phyloP scores from a whole-genome alignment of 2,113 vertebrate species.

The Phocoena phocoena region DNA sequence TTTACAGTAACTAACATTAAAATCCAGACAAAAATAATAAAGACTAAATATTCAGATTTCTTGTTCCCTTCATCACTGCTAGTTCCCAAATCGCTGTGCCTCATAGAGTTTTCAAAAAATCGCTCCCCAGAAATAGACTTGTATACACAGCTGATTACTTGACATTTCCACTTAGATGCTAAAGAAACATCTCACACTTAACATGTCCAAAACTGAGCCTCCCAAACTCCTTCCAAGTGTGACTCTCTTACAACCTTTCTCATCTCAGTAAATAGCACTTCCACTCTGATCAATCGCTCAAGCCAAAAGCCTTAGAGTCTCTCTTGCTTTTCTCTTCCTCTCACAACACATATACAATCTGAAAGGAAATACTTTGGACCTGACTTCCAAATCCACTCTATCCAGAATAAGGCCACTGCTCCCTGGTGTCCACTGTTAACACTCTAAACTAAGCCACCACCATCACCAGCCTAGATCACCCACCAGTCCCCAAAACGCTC shows the following conservation, averaged over 20 bases:
- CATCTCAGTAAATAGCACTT: neutral
- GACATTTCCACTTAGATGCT: neutral
- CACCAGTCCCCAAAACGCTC: neutral
- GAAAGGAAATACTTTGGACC: neutral
- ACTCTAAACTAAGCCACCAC: neutral
- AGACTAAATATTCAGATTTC: neutral
- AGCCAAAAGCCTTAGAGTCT: neutral
- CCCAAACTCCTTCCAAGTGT: neutral
- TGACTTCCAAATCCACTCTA: neutral
- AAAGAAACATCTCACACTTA: neutral
- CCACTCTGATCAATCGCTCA: neutral
- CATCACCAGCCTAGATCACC: too few relatives aligned
- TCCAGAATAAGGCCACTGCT: neutral
- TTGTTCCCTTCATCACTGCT: neutral
- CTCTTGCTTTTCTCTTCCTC: neutral
- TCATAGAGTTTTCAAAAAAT: neutral
- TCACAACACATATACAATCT: too few relatives aligned
- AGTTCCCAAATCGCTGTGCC: neutral
- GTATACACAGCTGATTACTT: neutral
- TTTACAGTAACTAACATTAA: neutral
- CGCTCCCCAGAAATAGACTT: neutral
- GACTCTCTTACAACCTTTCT: too few relatives aligned
- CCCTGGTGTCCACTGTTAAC: neutral
- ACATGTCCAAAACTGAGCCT: neutral
- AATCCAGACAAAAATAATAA: neutral